Conservation (phyloP, 2,888 invertebrate genomes). For the Yponomeuta cagnagella region DNA sequence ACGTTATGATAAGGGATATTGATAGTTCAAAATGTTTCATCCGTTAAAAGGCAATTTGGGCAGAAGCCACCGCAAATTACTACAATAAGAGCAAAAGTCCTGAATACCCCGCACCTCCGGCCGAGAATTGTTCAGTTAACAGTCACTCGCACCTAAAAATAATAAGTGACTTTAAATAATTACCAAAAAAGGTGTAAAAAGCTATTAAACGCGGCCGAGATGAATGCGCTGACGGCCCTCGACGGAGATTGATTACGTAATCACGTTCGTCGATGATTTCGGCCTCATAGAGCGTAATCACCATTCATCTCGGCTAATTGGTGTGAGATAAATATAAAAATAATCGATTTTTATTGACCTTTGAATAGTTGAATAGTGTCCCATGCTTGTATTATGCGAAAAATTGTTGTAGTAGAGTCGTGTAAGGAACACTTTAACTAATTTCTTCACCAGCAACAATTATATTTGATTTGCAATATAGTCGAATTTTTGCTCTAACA, state of each 20-base stretch:
- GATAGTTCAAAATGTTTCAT: slow-evolving; percentile 20
- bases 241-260: slow-evolving; percentile 74
- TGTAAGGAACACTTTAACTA: neutral
- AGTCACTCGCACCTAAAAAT: slow-evolving; percentile 65
- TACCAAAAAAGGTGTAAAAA: slow-evolving; percentile 67
- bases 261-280: slow-evolving; percentile 65
- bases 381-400: neutral
- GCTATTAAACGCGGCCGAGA: slow-evolving; percentile 49
- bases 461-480: neutral
- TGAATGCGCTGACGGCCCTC: slow-evolving; percentile 55
- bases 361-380: neutral
- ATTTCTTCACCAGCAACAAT: neutral
- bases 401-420: neutral
- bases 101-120: slow-evolving; percentile 47
- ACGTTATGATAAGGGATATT: neutral
- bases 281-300: slow-evolving; percentile 67
- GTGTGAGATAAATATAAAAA: slow-evolving; percentile 35
- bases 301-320: slow-evolving; percentile 69
- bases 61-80: slow-evolving; percentile 37
- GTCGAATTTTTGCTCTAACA: neutral
- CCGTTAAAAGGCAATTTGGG: slow-evolving; percentile 38
- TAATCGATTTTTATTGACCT: slow-evolving; percentile 34
- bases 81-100: slow-evolving; percentile 29
- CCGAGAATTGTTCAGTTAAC: slow-evolving; percentile 57
- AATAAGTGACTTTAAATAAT: slow-evolving; percentile 64